Evolutionary conservation across 2,888 invertebrate species (phyloP).

Genomic region (Steinernema hermaphroditum): DNA sequence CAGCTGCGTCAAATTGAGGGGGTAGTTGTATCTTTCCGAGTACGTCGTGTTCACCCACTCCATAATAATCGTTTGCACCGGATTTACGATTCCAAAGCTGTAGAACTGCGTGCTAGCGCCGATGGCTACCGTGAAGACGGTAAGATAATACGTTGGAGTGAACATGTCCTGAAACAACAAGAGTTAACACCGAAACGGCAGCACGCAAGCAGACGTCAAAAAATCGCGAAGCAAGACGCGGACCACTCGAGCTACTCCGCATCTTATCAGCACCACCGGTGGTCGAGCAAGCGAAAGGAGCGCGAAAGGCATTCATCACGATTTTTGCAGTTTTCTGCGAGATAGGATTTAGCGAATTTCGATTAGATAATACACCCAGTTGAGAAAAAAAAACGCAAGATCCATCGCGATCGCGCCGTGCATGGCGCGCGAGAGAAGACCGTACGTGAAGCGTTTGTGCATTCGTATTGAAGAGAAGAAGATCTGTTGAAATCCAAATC

Average conservation of each 20-base stretch:
- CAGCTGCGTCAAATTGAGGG: slow-evolving; percentile 38
- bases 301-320: no score
- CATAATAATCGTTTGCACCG: slow-evolving; percentile 57
- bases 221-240: background rate
- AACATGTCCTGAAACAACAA: slow-evolving; percentile 36
- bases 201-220: background rate
- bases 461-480: no score
- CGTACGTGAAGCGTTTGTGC: no score
- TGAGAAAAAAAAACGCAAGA: no score
- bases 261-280: slow-evolving; percentile 11
- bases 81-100: slow-evolving; percentile 62
- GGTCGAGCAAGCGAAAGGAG: background rate
- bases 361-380: no score
- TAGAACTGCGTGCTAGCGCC: slow-evolving; percentile 66
- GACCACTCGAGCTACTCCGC: background rate
- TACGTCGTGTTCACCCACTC: slow-evolving; percentile 65
- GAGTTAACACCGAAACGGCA: background rate
- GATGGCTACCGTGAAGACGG: slow-evolving; percentile 57
- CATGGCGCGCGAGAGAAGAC: no score
- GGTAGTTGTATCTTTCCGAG: slow-evolving; percentile 44
- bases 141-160: slow-evolving; percentile 48
- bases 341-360: no score
- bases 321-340: no score
- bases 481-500: no score
- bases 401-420: no score